Base-by-base conservation (phyloP, 1,140 invertebrate genomes). In the Pogonomyrmex californicus region DNA sequence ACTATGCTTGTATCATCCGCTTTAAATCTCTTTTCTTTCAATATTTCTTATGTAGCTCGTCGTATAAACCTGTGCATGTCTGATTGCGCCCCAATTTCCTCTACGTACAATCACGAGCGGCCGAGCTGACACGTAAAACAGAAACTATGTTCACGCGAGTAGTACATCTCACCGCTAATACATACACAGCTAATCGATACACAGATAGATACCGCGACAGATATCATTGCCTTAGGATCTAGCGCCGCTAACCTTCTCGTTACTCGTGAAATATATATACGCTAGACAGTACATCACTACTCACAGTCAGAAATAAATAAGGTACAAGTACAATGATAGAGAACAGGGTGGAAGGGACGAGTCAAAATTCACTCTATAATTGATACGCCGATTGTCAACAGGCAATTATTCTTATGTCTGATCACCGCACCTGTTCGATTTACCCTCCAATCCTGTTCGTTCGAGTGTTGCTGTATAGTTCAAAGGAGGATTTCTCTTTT, bases 201-300 rank as follows among this genome's bases (percentile, higher is more conserved):
- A 83, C 54, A 83, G 68, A 83, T 83, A 83, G 79, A 83, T 83
- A 83, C 51, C 79, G 66, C 79, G 79, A 83, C 54, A 83, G 68
- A 83, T 83, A 83, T 82, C 79, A 58, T 83, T 73, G 79, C 79
- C 66, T 65, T 83, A 83, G 68, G 41, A 73, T 83, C 54, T 83
- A 83, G 79, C 51, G 66, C 54, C 66, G 79, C 79, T 83, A 83
- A 83, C 79, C 79, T 66, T 83, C 54, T 60, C 66, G 66, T 82
- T 82, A 82, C 79, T 82, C 79, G 30, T 73, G 66, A 60, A 83
- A 83, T 58, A 70, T 71, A 60, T 71, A 71, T 75, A 41, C 30
- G 56, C 66, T 83, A 83, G 54, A 83, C 68, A 83, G 79, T 54
- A 71, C 79, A 73, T 73, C 68, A 54, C 66, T 83, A 83, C 30